These are phyloP conservation scores for Paraplagusia blochii DNA, from an alignment of 2,113 vertebrate species.

Conservation along the genomic window DNA sequence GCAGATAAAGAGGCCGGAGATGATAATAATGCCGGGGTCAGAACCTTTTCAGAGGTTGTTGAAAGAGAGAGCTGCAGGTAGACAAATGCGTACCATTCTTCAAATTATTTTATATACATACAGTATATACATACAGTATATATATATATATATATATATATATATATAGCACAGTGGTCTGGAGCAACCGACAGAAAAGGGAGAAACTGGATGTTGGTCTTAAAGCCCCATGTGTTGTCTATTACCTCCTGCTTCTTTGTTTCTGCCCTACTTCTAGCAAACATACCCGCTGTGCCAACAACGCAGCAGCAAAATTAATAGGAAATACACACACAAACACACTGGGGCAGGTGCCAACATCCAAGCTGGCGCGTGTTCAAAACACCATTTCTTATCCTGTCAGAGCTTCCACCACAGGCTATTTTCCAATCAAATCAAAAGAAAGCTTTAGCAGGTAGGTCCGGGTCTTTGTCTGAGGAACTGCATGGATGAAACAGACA, in stretches of 20 bases:
- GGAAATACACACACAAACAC: slow-evolving; percentile 56
- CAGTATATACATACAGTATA: too few relatives aligned
- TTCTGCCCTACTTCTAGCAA: slow-evolving; percentile 68
- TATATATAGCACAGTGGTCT: slow-evolving; percentile 5
- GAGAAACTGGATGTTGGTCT: slow-evolving; percentile 31
- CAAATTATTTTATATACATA: not conserved
- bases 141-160: too few relatives aligned
- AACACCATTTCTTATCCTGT: slow-evolving; percentile 55
- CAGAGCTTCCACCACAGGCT: slow-evolving; percentile 53
- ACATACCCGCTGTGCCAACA: slow-evolving; percentile 60
- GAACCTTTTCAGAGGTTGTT: slow-evolving; percentile 4
- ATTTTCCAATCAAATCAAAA: slow-evolving; percentile 64
- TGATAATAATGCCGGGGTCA: slow-evolving; percentile 38
- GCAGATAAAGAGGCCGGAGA: slow-evolving; percentile 42
- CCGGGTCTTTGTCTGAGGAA: slow-evolving; percentile 42
- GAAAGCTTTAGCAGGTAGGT: slow-evolving; percentile 64
- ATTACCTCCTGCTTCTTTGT: slow-evolving; percentile 67
- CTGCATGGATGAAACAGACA: slow-evolving; percentile 55
- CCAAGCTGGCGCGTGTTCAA: slow-evolving; percentile 55
- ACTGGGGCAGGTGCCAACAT: slow-evolving; percentile 47
- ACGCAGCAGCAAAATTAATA: slow-evolving; percentile 65
- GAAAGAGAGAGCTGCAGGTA: slow-evolving; percentile 6
- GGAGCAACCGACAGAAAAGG: slow-evolving; percentile 6
- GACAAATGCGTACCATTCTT: not conserved
- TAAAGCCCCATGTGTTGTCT: slow-evolving; percentile 62